Base-by-base conservation (phyloP, 2,888 invertebrate species). In the Hemithea aestivaria region DNA sequence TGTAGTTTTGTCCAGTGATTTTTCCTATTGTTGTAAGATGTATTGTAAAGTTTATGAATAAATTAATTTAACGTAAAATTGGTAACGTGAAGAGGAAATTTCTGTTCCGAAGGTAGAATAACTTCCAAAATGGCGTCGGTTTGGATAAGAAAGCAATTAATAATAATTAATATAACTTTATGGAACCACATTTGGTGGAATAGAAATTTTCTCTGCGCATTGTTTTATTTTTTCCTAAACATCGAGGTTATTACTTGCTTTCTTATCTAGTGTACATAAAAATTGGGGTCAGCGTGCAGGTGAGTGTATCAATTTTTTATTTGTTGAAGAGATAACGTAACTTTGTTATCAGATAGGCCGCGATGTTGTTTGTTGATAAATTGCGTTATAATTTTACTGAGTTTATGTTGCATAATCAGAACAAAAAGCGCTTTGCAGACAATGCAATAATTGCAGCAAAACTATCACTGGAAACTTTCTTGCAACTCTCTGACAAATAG, bases 171-270 rank as follows among this genome's bases (percentile, higher is more conserved):
- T n/a, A n/a, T n/a, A n/a, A n/a, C n/a, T 32, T 26, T 28, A 33
- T 47, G 43, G 38, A 38, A 37, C 38, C 34, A 36, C 56, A 51
- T 33, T 44, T 47, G n/a, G 79, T 79, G 81, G 85, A 84, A 88
- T 87, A 80, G 87, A 87, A 87, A 85, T 87, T 88, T 87, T 88
- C 85, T 83, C 84, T 71, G 60, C 53, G 64, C 51, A 62, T 80
- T 84, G 67, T 75, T 79, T 68, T 70, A 60, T 58, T 69, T 68
- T 65, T 54, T 56, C 57, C 51, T 60, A 54, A 62, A 54, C 43
- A 56, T 41, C 56, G 53, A 63, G 58, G 58, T 77, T 78, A 78
- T 81, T 80, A 53, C 87, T 85, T 85, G 87, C 87, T 87, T 87
- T 85, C 85, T 85, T 87, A 87, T 85, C 85, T 75, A 63, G 60